Evolutionary conservation across 2,888 invertebrate genomes (phyloP).

Genomic region (Rhyacophila evoluta): DNA sequence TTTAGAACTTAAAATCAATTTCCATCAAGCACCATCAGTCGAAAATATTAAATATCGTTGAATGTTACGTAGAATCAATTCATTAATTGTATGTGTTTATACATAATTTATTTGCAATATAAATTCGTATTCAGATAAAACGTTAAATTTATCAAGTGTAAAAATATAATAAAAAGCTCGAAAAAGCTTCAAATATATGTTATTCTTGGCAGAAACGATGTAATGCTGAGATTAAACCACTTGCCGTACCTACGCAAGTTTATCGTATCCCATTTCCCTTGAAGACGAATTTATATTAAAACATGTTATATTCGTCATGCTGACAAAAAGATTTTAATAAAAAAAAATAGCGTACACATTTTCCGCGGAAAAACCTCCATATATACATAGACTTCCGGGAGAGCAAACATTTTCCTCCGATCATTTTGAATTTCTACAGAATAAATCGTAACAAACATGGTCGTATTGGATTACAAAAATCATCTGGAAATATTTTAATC

Average conservation of each 20-base stretch:
- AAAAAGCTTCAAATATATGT: too few species aligned
- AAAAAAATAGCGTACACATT: background rate
- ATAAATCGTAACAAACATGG: background rate
- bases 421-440: background rate
- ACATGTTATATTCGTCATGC: constrained; percentile 19
- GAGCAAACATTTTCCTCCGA: background rate
- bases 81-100: too few species aligned
- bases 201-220: background rate
- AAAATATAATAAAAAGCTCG: too few species aligned
- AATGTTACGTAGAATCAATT: too few species aligned
- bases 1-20: too few species aligned
- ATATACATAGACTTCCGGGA: background rate
- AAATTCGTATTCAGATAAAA: too few species aligned
- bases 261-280: background rate
- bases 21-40: too few species aligned
- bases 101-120: too few species aligned
- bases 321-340: constrained; percentile 13
- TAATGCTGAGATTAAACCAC: background rate
- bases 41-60: too few species aligned
- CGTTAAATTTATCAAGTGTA: too few species aligned
- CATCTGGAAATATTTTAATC: constrained; percentile 12
- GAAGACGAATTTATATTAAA: constrained; percentile 17
- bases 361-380: background rate
- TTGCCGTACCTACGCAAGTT: background rate
- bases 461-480: constrained; percentile 4